Percentiles rank a stretch among this genome's conserved stretches.
phyloP scores from a whole-genome alignment of 2,797 vertebrate species.

The Carcharodon carcharias region DNA sequence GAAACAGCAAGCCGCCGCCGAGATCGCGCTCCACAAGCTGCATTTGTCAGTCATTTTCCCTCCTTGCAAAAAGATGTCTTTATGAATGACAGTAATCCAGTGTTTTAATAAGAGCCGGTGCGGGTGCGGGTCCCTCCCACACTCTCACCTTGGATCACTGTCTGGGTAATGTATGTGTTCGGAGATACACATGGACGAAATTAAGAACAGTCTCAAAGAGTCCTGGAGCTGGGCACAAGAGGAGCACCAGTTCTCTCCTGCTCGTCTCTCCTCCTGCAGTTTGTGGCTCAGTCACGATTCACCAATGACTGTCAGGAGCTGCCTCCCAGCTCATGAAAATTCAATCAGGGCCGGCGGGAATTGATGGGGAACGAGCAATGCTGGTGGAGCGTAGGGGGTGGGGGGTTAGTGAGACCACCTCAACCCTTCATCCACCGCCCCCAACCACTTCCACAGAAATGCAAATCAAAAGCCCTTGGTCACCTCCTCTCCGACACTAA shows the following conservation, averaged over 20 bases:
- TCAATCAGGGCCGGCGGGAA: slow-evolving; percentile 12
- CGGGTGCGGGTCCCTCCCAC: slow-evolving; percentile 5
- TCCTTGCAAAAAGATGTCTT: background rate
- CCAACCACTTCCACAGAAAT: no score
- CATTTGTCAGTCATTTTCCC: slow-evolving; percentile 82
- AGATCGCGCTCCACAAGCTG: slow-evolving; percentile 95
- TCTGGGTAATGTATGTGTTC: background rate
- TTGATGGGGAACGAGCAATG: background rate
- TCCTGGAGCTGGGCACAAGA: background rate
- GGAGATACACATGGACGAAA: background rate
- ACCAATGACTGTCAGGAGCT: slow-evolving; percentile 42
- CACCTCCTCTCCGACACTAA: slow-evolving; percentile 30
- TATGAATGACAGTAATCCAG: slow-evolving; percentile 18
- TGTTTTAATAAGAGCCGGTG: background rate
- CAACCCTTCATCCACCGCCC: slow-evolving; percentile 39
- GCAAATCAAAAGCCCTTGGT: background rate
- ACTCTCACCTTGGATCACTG: background rate
- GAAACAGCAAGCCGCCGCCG: slow-evolving; percentile 96
- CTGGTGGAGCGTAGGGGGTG: no score
- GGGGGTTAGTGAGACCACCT: slow-evolving; percentile 13
- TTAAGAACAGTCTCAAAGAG: background rate
- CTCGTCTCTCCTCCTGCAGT: background rate
- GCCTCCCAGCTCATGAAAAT: slow-evolving; percentile 19
- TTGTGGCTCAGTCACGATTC: background rate
- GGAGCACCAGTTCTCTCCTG: background rate